Evolutionary conservation across 2,113 vertebrate genomes (phyloP).

Genomic region (Chaenogobius annularis): DNA sequence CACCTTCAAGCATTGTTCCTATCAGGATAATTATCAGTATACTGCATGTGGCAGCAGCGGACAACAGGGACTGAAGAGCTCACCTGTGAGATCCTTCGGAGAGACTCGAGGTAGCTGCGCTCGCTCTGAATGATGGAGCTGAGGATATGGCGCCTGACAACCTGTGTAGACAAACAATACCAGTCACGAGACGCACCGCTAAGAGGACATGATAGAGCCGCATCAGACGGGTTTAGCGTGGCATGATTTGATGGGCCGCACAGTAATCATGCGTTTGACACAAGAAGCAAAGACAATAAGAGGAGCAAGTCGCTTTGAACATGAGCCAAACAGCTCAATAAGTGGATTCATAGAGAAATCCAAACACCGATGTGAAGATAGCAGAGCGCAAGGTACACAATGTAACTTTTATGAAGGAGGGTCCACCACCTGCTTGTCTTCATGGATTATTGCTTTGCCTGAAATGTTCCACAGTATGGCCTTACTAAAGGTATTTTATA

Average conservation of each 20-base stretch:
- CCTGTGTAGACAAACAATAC: constrained; percentile 71
- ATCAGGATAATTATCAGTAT: constrained; percentile 40
- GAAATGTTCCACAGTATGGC: too few species aligned
- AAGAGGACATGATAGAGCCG: constrained; percentile 51
- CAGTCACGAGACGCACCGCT: constrained; percentile 45
- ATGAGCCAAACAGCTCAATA: constrained; percentile 21
- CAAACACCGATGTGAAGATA: background rate
- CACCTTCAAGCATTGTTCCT: constrained; percentile 31
- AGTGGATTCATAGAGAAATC: constrained; percentile 17
- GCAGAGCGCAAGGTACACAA: background rate
- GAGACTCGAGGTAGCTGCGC: constrained; percentile 87
- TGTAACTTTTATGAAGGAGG: background rate
- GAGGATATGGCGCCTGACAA: constrained; percentile 91
- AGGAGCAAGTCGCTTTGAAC: constrained; percentile 31
- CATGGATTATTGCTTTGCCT: background rate
- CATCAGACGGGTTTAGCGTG: constrained; percentile 37
- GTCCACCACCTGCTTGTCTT: background rate
- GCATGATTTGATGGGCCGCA: constrained; percentile 48
- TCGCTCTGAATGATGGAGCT: constrained; percentile 94
- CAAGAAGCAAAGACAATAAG: constrained; percentile 27
- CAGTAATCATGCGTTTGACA: constrained; percentile 50
- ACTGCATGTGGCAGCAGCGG: constrained; percentile 63
- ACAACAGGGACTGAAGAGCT: constrained; percentile 45
- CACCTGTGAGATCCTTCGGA: constrained; percentile 90
- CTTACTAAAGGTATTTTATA: too few species aligned